Evolutionary conservation across 2,797 vertebrate genomes (phyloP), one percentile per base, ranked within the genome.

Genomic region (Epinephelus awoara): DNA sequence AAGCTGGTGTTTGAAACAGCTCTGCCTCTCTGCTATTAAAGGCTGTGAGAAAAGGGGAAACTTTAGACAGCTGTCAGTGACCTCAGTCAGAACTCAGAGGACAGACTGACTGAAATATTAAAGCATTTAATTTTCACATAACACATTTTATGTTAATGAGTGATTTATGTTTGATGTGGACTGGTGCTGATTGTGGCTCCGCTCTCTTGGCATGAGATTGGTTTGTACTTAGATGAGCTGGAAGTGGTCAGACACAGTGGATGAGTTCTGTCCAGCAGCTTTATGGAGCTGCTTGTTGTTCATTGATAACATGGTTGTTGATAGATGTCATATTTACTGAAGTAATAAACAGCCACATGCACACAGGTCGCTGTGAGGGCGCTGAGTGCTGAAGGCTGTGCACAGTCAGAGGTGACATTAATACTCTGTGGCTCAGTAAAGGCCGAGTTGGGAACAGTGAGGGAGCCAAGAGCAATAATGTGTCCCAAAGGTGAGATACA

Each of bases 401-500:
- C 52, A 76, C 69, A 72, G 55, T 42, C 68, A 64, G 59, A 9
- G 52, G 5, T 73, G 63, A 67, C 74, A 74, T 73, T 6, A 70
- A 80, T 65, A 14, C 12, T 18, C 25, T 63, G 44, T 75, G 63
- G 18, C 52, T 74, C 14, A 12, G 50, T 55, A 73, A 47, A 80
- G 42, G 34, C 56, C 65, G 51, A 18, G 50, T 11, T 72, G 68
- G 38, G 38, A 58, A 27, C 46, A 38, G 6, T 27, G 15, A 29
- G 6, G 12, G 13, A 67, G 67, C 69, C 56, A 67, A 50, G 23
- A 67, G 47, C 40, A 73, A 63, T 69, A 80, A 80, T 72, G n/a
- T 72, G 63, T 76, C 72, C 74, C 68, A 54, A n/a, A 52, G 78
- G 82, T 56, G n/a, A 47, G 40, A 85, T 67, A 50, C 52, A 46